These are phyloP conservation scores for Tipula confusa DNA, from an alignment of 2,888 invertebrate genomes.

Conservation along the genomic window DNA sequence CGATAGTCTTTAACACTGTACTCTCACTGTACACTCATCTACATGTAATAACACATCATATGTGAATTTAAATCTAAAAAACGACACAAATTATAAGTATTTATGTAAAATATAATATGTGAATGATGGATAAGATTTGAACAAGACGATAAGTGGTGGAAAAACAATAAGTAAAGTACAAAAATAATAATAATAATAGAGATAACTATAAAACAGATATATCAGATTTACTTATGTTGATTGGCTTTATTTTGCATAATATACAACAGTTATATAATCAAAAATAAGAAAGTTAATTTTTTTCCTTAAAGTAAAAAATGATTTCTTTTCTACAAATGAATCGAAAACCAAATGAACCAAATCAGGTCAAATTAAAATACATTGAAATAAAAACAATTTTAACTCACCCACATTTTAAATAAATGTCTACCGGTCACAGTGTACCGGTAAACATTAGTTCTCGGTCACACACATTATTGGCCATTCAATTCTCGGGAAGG, in stretches of 20 bases:
- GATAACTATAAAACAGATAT: too few species aligned
- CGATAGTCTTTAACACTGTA: background rate
- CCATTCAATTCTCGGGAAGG: background rate
- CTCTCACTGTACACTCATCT: background rate
- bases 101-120: background rate
- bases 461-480: background rate
- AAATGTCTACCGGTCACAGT: background rate
- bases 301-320: background rate
- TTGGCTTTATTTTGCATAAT: background rate
- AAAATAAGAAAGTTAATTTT: background rate
- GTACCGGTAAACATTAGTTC: background rate
- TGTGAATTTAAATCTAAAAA: background rate
- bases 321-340: background rate
- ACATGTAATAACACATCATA: background rate
- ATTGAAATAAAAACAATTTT: background rate
- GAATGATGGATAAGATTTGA: background rate
- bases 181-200: too few species aligned
- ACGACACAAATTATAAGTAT: background rate
- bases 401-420: background rate
- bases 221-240: background rate
- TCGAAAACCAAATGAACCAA: background rate
- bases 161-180: background rate
- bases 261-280: background rate
- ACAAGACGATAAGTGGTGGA: background rate
- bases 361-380: background rate